These are phyloP conservation scores for Drosophila lini DNA, from an alignment of 1,140 invertebrate species.

Conservation along the genomic window DNA sequence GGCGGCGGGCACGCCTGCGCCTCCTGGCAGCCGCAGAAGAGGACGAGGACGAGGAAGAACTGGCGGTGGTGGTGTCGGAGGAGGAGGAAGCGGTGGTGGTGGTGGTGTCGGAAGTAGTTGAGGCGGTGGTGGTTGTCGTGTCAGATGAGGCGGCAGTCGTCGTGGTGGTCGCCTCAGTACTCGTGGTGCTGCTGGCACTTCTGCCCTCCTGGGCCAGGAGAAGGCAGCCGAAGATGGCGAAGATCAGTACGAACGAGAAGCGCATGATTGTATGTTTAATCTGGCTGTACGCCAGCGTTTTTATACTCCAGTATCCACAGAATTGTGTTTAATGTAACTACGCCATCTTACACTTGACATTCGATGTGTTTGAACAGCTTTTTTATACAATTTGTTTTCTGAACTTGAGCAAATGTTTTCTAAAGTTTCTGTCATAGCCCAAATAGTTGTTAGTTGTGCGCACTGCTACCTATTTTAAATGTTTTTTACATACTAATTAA, in stretches of 20 bases:
- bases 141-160: too few relatives aligned
- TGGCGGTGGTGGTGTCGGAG: background rate
- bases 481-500: too few relatives aligned
- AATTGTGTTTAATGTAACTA: conserved; percentile 2
- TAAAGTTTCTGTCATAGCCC: background rate
- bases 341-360: conserved; percentile 12
- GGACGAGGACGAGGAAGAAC: conserved; percentile 5
- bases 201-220: conserved; percentile 7
- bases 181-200: too few relatives aligned
- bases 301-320: conserved; percentile 8
- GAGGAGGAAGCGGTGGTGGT: background rate
- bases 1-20: conserved; percentile 16
- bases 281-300: background rate
- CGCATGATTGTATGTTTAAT: conserved; percentile 5
- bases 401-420: conserved; percentile 4
- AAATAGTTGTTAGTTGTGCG: too few relatives aligned
- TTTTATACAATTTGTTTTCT: conserved; percentile 8
- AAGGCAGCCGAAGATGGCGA: conserved; percentile 23
- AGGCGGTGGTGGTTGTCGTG: conserved; percentile 2
- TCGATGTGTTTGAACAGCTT: conserved; percentile 18
- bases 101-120: background rate
- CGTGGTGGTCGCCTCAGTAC: too few relatives aligned
- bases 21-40: conserved; percentile 18
- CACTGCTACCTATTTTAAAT: too few relatives aligned
- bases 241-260: conserved; percentile 13